These are phyloP conservation scores for Ophioderma brevispina DNA, from an alignment of 35 echinoderm and acorn worm species.

Conservation along the genomic window DNA sequence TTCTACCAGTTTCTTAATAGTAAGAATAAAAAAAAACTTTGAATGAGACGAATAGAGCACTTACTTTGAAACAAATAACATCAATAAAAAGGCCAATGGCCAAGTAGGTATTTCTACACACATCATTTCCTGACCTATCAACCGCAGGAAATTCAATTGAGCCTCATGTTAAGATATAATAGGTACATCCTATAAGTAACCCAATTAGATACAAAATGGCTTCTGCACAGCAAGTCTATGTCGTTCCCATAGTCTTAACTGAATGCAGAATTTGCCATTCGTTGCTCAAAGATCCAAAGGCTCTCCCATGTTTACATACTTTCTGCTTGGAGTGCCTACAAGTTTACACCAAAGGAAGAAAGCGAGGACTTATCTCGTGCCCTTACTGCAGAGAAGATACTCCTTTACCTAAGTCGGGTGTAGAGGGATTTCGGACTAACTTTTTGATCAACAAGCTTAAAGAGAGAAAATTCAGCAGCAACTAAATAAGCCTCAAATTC, in stretches of 20 bases:
- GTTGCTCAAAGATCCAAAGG: neutral
- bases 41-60: too few species aligned
- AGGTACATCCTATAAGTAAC: too few species aligned
- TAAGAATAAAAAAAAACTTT: too few species aligned
- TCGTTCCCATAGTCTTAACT: neutral
- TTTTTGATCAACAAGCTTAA: neutral
- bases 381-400: neutral
- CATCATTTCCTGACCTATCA: too few species aligned
- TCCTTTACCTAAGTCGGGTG: neutral
- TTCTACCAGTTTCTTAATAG: too few species aligned
- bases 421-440: neutral
- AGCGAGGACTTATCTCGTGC: neutral
- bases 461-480: neutral
- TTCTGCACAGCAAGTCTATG: too few species aligned
- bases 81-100: too few species aligned
- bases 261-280: neutral
- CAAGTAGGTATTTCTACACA: too few species aligned
- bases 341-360: neutral
- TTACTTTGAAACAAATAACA: too few species aligned
- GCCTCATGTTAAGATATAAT: too few species aligned
- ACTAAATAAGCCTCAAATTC: neutral
- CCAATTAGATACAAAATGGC: too few species aligned
- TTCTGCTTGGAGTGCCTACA: neutral
- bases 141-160: too few species aligned
- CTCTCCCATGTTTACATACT: neutral